Base-by-base conservation (phyloP, 2,797 vertebrate species). In the Acipenser transmontanus region DNA sequence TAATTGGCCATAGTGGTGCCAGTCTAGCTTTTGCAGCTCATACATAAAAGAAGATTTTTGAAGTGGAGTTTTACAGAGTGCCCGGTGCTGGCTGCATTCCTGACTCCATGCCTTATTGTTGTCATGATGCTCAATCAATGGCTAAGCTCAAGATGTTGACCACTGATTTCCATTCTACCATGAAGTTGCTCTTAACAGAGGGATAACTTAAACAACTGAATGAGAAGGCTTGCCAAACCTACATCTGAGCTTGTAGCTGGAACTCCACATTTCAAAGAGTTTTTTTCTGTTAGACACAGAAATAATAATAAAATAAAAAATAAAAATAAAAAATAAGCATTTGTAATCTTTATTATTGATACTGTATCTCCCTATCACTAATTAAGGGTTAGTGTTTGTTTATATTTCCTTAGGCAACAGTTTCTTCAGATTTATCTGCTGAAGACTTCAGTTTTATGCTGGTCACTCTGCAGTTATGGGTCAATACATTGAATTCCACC, bases 361-460 rank as follows among this genome's bases (percentile, higher is more conserved):
- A 34, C 34, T 34, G 34, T 34, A 34, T 34, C 34, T 34, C 34
- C 34, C 34, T 34, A 0, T 34, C 34, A 34, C 34, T 34, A 34
- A 34, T 34, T 34, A 34, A 34, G 34, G 34, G 34, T 34, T 34
- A 34, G 34, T 34, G 34, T 34, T 54, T 54, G 8, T 54, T 54
- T 9, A 9, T n/a, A 6, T 54, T 54, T 9, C 8, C 52, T 54
- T 54, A n/a, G 52, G 52, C 52, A 69, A 64, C 66, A 68, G 65
- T 61, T 49, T 50, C 47, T 60, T 60, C 71, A 11, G 47, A 64
- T 57, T 65, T 72, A 74, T 70, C 69, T 59, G 66, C 65, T 69
- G 61, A 70, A 67, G 64, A 63, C 59, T 49, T 74, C 66, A 74
- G 70, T 77, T 69, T 69, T 75, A 75, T 72, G 73, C 73, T 71